These are phyloP conservation scores for Megaceryle alcyon DNA, from an alignment of 2,797 vertebrate genomes.

Conservation along the genomic window DNA sequence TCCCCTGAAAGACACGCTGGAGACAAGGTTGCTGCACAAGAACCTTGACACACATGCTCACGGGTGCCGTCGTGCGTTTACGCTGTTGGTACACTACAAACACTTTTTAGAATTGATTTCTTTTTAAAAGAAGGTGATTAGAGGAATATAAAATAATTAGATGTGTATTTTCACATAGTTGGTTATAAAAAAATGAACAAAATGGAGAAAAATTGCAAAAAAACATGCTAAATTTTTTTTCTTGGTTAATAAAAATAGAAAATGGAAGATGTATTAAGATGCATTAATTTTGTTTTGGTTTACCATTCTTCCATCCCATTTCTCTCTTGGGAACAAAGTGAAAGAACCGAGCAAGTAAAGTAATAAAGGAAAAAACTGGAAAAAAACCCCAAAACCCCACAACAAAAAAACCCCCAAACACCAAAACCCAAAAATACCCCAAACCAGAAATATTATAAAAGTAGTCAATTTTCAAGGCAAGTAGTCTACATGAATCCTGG, in stretches of 20 bases:
- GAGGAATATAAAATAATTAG: neutral
- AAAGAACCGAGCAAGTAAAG: neutral
- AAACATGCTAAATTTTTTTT: neutral
- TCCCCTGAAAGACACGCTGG: neutral
- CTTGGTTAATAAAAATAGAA: neutral
- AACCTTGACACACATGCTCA: neutral
- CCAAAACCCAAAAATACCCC: neutral
- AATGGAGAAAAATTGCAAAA: neutral
- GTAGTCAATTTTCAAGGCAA: neutral
- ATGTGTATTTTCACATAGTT: neutral
- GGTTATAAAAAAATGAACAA: neutral
- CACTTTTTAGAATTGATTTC: neutral
- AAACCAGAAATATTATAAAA: neutral
- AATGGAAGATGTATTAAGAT: neutral
- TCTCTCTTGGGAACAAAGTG: neutral
- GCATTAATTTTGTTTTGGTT: neutral
- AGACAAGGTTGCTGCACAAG: rapidly evolving
- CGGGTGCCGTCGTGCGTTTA: neutral
- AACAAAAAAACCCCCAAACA: neutral
- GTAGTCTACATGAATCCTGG: neutral
- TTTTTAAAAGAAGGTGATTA: neutral
- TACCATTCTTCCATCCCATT: neutral
- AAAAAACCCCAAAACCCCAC: neutral
- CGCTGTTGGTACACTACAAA: neutral
- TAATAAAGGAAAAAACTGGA: neutral